Conservation (phyloP, 2,888 invertebrate genomes). For the Adelphocoris suturalis region DNA sequence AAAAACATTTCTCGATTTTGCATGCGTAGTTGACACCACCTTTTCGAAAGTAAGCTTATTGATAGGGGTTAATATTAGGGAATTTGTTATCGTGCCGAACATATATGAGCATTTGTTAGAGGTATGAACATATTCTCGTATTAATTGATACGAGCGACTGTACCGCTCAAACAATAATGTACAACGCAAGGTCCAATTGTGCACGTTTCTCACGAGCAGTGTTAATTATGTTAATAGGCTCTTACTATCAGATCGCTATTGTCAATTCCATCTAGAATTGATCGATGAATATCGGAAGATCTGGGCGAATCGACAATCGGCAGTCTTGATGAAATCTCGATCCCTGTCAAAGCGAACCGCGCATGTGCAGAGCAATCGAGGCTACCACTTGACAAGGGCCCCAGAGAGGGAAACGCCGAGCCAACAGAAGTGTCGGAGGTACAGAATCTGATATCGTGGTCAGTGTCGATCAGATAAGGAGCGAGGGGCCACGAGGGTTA, state of each 20-base stretch:
- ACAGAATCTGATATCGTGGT: slow-evolving; percentile 24
- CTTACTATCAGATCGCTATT: neutral
- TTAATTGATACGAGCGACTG: no score
- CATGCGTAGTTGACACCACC: no score
- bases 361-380: neutral
- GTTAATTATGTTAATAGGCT: neutral
- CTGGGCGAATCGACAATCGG: neutral
- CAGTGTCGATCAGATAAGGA: slow-evolving; percentile 5
- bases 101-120: no score
- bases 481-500: neutral
- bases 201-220: no score
- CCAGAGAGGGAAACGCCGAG: neutral
- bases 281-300: neutral
- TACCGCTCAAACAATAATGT: no score
- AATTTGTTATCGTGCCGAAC: no score
- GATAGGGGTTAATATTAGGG: no score
- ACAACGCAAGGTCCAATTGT: no score
- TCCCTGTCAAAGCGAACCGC: neutral
- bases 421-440: slow-evolving; percentile 14
- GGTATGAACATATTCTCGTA: no score
- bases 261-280: neutral
- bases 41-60: no score
- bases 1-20: no score
- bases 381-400: neutral
- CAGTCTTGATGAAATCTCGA: neutral